Conservation (phyloP, 2,888 invertebrate species). For the Harpagoxenus sublaevis region DNA sequence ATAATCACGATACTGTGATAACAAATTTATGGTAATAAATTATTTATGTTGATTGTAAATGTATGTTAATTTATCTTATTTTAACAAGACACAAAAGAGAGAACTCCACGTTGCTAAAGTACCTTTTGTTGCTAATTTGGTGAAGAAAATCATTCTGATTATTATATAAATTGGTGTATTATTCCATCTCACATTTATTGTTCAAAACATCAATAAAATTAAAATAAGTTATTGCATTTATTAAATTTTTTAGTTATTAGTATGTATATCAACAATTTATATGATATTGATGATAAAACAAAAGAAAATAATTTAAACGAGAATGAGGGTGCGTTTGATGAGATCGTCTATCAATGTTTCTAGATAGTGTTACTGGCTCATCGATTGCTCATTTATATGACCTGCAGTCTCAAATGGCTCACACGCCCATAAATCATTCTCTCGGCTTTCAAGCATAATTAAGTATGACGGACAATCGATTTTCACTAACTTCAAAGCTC, state of each 20-base stretch:
- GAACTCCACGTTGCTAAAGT: background rate
- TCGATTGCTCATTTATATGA: constrained; percentile 52
- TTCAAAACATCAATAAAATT: background rate
- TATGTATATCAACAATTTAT: constrained; percentile 16
- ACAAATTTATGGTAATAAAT: too few relatives aligned
- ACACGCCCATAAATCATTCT: constrained; percentile 48
- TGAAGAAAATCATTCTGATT: constrained; percentile 16
- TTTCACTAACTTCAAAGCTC: constrained; percentile 37
- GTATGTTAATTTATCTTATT: background rate
- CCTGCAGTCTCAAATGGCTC: constrained; percentile 48
- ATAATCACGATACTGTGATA: too few relatives aligned
- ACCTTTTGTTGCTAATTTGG: constrained; percentile 35
- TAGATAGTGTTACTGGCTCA: constrained; percentile 46
- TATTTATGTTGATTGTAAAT: background rate
- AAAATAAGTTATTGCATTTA: background rate
- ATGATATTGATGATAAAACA: constrained; percentile 17
- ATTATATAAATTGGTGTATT: background rate
- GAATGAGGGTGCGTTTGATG: constrained; percentile 31
- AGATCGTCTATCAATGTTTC: constrained; percentile 51
- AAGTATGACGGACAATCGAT: constrained; percentile 53
- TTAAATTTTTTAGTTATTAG: background rate
- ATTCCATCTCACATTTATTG: background rate
- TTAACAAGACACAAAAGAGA: background rate
- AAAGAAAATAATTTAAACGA: constrained; percentile 13
- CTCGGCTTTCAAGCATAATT: constrained; percentile 53